Conservation (phyloP, 2,888 invertebrate species). For the Sthenelais limicola region DNA sequence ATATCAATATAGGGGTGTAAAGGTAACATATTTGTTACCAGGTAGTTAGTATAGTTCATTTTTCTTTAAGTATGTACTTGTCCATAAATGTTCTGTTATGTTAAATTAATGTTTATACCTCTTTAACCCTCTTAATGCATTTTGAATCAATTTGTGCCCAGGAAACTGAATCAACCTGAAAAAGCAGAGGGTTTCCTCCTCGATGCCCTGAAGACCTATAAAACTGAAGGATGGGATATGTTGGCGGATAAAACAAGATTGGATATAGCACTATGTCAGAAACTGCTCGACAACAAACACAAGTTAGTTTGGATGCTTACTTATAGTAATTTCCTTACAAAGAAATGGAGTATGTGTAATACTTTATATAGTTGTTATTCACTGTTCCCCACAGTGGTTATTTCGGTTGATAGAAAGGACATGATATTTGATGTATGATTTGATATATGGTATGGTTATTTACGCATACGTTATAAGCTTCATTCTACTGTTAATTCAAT, state of each 20-base stretch:
- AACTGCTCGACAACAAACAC: constrained; percentile 83
- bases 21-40: too few relatives aligned
- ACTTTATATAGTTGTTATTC: too few relatives aligned
- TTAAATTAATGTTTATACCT: background rate
- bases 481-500: background rate
- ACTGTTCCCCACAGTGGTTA: too few relatives aligned
- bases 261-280: constrained; percentile 88
- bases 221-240: constrained; percentile 89
- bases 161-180: constrained; percentile 77
- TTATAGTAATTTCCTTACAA: too few relatives aligned
- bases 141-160: constrained; percentile 50
- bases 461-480: too few relatives aligned
- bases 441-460: too few relatives aligned
- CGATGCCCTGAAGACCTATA: constrained; percentile 88
- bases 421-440: background rate
- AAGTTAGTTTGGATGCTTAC: constrained; percentile 76
- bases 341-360: background rate
- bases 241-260: constrained; percentile 82
- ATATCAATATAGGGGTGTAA: background rate
- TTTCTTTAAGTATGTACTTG: background rate
- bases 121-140: background rate
- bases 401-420: background rate
- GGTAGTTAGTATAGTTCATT: too few relatives aligned
- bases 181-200: constrained; percentile 91
- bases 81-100: background rate